Evolutionary conservation across 2,888 invertebrate species (phyloP).

Genomic region (Resseliella maxima): DNA sequence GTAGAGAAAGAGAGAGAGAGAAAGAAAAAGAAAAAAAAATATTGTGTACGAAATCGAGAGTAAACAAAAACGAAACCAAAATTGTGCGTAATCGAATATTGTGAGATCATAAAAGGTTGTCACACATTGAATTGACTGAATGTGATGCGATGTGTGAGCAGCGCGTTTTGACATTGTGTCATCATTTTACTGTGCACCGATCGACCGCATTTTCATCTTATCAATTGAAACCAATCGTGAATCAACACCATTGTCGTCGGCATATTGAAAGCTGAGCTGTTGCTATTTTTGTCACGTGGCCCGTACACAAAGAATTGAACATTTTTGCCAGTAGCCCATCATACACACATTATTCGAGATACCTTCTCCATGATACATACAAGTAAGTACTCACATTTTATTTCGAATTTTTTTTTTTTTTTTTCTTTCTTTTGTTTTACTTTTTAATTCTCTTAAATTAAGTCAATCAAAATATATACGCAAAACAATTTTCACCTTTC

Average conservation of each 20-base stretch:
- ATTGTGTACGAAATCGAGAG: too few species aligned
- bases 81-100: neutral
- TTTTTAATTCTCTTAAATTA: neutral
- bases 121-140: neutral
- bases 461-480: neutral
- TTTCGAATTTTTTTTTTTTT: neutral
- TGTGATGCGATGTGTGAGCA: neutral
- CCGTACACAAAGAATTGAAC: neutral
- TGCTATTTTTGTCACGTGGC: neutral
- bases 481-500: neutral
- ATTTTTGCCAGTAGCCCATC: neutral
- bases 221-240: neutral
- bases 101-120: neutral
- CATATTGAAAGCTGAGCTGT: neutral
- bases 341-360: neutral
- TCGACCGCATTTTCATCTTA: slow-evolving; percentile 8
- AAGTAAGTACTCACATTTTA: neutral
- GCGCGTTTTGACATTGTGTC: neutral
- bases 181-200: neutral
- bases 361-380: neutral
- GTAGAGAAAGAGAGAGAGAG: neutral
- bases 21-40: neutral
- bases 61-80: slow-evolving; percentile 41
- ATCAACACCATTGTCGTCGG: neutral
- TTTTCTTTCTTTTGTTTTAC: neutral